Evolutionary conservation across 2,113 vertebrate species (phyloP), one percentile per base, ranked within the genome.

Genomic region (Stigmatopora argus): DNA sequence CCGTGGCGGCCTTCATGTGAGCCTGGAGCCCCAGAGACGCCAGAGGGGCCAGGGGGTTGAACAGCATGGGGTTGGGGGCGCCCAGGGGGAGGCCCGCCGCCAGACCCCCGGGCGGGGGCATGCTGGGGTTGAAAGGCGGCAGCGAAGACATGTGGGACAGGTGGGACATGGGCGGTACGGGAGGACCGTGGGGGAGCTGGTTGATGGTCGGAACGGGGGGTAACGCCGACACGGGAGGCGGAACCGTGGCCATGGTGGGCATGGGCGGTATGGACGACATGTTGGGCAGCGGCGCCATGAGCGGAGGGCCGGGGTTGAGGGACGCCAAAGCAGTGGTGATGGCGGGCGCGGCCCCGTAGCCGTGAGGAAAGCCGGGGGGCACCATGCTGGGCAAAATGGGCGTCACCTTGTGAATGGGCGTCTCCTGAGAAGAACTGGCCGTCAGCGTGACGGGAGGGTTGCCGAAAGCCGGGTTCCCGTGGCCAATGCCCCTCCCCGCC

Each of bases 181-280:
- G 94, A 47, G 93, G 95, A 38, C 94, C 94, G 59, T 95, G 93
- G 38, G 94, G 91, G 44, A 97, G 88, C 0, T 93, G 93, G 46
- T 93, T 92, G 51, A 95, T 92, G 5, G 93, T 90, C 74, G 95
- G 95, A 69, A 96, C 91, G 7, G 96, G 94, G 67, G 96, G 96
- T 66, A 96, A 81, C 5, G 93, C 85, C 70, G 96, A 94, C 70
- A 97, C 93, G 41, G 96, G 94, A 77, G 96, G 94, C 69, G 94
- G 94, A 80, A 94, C 93, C 0, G 93, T 92, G 64, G 96, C 94
- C 80, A 96, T 91, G 8, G 94, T 93, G 77, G 94, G 93, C 92
- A 98, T 94, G 13, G 96, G 93, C 23, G 96, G 96, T 84, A 98
- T 87, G 75, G 94, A 93, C 35, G 95, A 92, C 88, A 98, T 92